Base-by-base conservation (phyloP, 2,888 invertebrate genomes). In the Pediacus dermestoides region DNA sequence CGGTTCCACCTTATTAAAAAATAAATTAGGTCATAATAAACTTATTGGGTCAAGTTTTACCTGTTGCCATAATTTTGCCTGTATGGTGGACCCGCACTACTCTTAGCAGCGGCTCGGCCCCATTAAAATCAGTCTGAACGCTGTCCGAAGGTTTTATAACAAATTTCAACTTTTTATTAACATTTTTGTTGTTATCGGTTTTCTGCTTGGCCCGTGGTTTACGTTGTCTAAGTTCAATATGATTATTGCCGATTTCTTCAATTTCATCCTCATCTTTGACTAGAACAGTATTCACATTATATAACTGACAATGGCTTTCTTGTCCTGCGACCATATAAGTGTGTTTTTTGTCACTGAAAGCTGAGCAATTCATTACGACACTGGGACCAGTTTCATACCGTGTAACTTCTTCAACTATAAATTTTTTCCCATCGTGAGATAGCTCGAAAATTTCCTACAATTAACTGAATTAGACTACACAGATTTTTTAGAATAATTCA, bases 361-460 rank as follows among this genome's bases (percentile, higher is more conserved):
- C 80, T 0, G 88, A 81, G 64, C 88, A 88, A 61, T 92, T 93
- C 94, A 94, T 94, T 1, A 93, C 89, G 31, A 91, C 90, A 60
- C 83, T 86, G 1, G 82, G 80, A 2, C 90, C 90, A 1, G 94
- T 92, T 68, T 92, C 91, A 63, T 91, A 86, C 35, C 91, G 77
- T 62, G 88, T 82, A 39, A 93, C 84, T 73, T 92, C 91, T 67
- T 90, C 87, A 0, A 90, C 90, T 37, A 88, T 75, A 63, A 91
- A 89, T 50, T 81, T 80, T 16, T 75, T 77, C 14, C 90, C 91
- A 71, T 91, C 85, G 64, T 89, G 86, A 38, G 84, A 86, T 34
- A 94, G 70, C 70, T 94, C 93, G 71, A 88, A 94, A 60, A 94
- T 88, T 79, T 94, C 92, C 93, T 93, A 63, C 38, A 77, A 70